These are phyloP conservation scores for Pyrrhopygopsis socrates DNA, from an alignment of 2,888 invertebrate genomes.

Conservation along the genomic window DNA sequence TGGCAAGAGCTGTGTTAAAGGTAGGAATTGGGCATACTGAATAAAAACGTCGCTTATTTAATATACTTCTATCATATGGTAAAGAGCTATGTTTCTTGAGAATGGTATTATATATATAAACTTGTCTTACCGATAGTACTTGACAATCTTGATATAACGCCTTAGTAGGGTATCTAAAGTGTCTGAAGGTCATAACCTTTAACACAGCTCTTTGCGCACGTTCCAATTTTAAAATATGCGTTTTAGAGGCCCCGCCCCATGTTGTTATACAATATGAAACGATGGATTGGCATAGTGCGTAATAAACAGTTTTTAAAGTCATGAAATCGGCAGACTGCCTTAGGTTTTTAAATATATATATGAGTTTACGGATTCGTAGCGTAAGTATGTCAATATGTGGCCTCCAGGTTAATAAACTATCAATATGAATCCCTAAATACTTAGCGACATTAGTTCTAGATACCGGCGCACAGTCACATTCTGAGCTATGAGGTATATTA, in stretches of 20 bases:
- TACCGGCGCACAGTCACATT: background rate
- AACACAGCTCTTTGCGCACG: slow-evolving; percentile 27
- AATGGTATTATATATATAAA: background rate
- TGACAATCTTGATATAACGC: slow-evolving; percentile 5
- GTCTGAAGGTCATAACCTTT: slow-evolving; percentile 20
- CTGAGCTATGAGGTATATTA: too few relatives aligned
- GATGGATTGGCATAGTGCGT: slow-evolving; percentile 67
- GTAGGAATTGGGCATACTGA: background rate
- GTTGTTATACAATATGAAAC: slow-evolving; percentile 67
- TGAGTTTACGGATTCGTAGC: slow-evolving; percentile 58
- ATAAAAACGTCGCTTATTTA: background rate
- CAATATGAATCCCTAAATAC: background rate
- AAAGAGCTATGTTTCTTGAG: background rate
- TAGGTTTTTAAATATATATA: slow-evolving; percentile 56
- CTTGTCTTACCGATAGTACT: slow-evolving; percentile 16
- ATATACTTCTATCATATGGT: background rate
- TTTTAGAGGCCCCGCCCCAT: slow-evolving; percentile 71
- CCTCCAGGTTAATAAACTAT: background rate
- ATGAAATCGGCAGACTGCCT: slow-evolving; percentile 47
- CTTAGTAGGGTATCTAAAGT: slow-evolving; percentile 19
- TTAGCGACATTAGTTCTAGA: background rate
- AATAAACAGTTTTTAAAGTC: slow-evolving; percentile 63
- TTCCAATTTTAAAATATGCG: background rate
- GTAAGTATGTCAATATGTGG: slow-evolving; percentile 12
- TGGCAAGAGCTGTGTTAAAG: slow-evolving; percentile 9